Evolutionary conservation across 2,888 invertebrate species (phyloP), one percentile per base, ranked within the genome.

Genomic region (Dysmachus trigonus): DNA sequence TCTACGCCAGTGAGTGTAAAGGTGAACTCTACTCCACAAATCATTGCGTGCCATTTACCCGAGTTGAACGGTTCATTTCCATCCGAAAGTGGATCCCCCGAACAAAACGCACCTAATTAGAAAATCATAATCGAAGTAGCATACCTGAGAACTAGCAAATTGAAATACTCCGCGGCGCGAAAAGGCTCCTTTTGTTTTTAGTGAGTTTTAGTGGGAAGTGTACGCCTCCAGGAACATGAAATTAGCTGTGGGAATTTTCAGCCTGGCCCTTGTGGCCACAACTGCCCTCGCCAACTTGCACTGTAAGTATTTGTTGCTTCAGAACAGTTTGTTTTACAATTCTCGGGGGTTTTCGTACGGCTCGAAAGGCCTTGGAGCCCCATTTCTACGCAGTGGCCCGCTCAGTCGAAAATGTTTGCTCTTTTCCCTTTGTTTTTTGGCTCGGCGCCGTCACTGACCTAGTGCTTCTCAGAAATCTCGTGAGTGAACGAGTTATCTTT

Each of bases 1-100:
- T 97, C 96, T 97, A 94, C 95, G 93, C 96, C 96, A 97, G 96
- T 96, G 96, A 93, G 96, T 96, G 96, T 96, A 97, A 97, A 96
- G 96, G 96, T 94, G 91, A 51, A 76, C 74, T 93, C 15, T n/a
- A 47, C 73, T 93, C 15, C 30, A 47, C 73, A 72, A 62, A 27
- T 72, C 71, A 84, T 84, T 84, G 13, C 31, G 73, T 72, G 31
- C 73, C 84, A 84, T 72, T 84, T 47, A 38, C 71, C 27, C 35
- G 71, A 84, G 35, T 72, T 30, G 30, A n/a, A 30, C 72, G 72
- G 41, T 76, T 77, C 71, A 13, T 72, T 27, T 30, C 27, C 6
- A 33, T n/a, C 15, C 71, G 13, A 76, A 53, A 72, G 35, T 38
- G 77, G 35, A 77, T n/a, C n/a, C 13, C 30, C 18, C 3, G 15